Evolutionary conservation across 2,888 invertebrate genomes (phyloP), one percentile per base, ranked within the genome.

Genomic region (Ametastegia equiseti): DNA sequence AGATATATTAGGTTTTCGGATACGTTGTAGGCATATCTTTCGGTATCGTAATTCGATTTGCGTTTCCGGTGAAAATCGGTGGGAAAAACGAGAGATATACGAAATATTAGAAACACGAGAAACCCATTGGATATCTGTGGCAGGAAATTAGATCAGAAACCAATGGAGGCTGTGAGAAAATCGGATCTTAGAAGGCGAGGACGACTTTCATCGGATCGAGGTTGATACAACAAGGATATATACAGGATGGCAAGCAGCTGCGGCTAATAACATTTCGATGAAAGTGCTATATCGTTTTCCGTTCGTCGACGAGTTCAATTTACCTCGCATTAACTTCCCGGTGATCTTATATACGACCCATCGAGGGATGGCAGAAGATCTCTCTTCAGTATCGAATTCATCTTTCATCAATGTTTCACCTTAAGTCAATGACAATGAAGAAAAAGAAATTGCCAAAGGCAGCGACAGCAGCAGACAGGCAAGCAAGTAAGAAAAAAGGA

Each of bases 321-420:
- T 75, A 23, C 75, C 30, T 54, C 13, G 33, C 54, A 54, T 54
- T 75, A 9, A 75, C 30, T 75, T 54, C n/a, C n/a, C 23, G 36
- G 19, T 50, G 36, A 13, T 54, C 11, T 75, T 50, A 1, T 30
- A n/a, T n/a, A n/a, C n/a, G n/a, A n/a, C n/a, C n/a, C n/a, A n/a
- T n/a, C n/a, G n/a, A n/a, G n/a, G n/a, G 50, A n/a, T 19, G 30
- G 54, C 13, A 15, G 9, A 30, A 36, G n/a, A 54, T 36, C 19
- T 54, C 2, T 75, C 19, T 50, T 23, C 36, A 30, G n/a, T 27
- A 75, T 50, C 75, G 54, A 0, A 75, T 75, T 75, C 50, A 75
- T 75, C 36, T 75, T 75, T 75, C 19, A 47, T 75, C 75, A 75
- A 75, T 54, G 50, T 75, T 75, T 19, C 13, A 54, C 54, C 73